Percentiles rank a stretch among this genome's conserved stretches.
phyloP scores from a whole-genome alignment of 1,140 invertebrate species.

The Lordiphosa mommai region DNA sequence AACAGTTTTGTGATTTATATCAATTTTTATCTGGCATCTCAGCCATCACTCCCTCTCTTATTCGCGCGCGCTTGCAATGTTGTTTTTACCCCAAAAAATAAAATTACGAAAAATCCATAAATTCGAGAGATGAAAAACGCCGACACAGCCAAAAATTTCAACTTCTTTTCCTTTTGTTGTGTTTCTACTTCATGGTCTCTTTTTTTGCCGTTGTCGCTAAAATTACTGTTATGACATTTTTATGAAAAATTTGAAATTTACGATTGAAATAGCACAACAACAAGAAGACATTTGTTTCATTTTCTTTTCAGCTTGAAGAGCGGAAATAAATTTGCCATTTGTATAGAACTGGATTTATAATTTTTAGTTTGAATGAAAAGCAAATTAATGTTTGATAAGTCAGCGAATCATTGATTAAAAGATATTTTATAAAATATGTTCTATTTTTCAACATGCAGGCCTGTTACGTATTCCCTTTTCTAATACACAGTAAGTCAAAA shows the following conservation, averaged over 20 bases:
- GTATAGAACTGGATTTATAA: slow-evolving; percentile 1
- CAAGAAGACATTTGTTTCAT: slow-evolving; percentile 35
- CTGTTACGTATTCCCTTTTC: no score
- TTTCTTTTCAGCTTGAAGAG: slow-evolving; percentile 5
- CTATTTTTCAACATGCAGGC: no score
- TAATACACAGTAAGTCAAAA: no score
- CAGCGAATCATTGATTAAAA: no score
- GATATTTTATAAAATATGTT: no score
- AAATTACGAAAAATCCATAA: slow-evolving; percentile 69
- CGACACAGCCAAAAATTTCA: slow-evolving; percentile 58
- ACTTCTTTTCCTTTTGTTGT: slow-evolving; percentile 27
- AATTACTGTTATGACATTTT: slow-evolving; percentile 79
- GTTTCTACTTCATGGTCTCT: slow-evolving; percentile 17
- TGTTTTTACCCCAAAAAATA: slow-evolving; percentile 44
- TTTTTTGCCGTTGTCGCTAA: slow-evolving; percentile 41
- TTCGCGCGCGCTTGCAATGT: slow-evolving; percentile 1
- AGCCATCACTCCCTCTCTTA: not conserved
- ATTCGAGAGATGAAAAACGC: slow-evolving; percentile 72
- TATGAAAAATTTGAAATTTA: slow-evolving; percentile 79
- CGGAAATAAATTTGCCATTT: slow-evolving; percentile 54
- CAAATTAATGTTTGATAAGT: no score
- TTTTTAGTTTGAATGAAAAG: no score
- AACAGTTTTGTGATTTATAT: not conserved
- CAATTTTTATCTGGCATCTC: slow-evolving; percentile 1
- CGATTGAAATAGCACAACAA: slow-evolving; percentile 54